Percentiles rank a stretch among this genome's conserved stretches.
Conservation (phyloP, 2,797 vertebrate genomes). For the Peromyscus aztecus region DNA sequence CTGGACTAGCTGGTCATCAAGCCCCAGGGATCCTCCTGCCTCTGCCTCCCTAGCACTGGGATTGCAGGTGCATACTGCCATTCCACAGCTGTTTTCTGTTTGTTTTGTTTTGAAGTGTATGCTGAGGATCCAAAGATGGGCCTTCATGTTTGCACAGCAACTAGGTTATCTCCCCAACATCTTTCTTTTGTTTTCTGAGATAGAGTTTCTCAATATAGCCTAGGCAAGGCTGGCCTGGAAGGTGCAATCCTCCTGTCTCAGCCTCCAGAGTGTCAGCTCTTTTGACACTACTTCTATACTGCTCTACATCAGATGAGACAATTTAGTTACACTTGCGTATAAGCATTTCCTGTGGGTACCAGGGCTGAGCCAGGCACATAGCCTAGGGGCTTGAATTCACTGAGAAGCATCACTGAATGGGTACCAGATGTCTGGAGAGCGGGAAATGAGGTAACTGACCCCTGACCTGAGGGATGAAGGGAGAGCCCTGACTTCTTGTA, state of each 20-base stretch:
- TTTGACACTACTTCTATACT: not conserved
- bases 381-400: not conserved
- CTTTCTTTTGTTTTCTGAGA: not conserved
- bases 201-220: not conserved
- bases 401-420: not conserved
- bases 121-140: not conserved
- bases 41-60: not conserved
- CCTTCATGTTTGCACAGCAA: not conserved
- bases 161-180: not conserved
- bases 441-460: not conserved
- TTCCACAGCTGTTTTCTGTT: not conserved
- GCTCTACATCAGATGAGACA: not conserved
- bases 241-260: not conserved
- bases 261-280: not conserved
- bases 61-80: not conserved
- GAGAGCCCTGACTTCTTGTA: not conserved
- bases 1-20: not conserved
- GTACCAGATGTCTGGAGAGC: not conserved
- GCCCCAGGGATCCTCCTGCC: not conserved
- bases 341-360: not conserved
- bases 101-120: not conserved
- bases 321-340: fast-evolving
- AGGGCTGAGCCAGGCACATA: not conserved
- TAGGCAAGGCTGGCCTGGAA: not conserved
- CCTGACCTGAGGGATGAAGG: not conserved